These are phyloP conservation scores for Deilephila elpenor DNA, from an alignment of 2,888 invertebrate genomes.

Conservation along the genomic window DNA sequence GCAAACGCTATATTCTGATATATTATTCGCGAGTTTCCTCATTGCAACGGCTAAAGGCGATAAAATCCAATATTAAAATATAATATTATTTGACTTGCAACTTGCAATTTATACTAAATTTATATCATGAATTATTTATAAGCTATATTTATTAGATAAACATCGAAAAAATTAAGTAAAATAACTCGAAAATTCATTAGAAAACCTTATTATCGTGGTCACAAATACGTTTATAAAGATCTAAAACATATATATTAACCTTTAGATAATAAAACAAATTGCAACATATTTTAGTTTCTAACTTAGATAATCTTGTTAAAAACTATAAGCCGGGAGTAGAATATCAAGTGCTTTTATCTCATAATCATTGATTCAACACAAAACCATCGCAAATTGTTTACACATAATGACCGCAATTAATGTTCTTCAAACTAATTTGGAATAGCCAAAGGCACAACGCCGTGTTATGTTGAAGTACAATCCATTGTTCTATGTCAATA, in stretches of 20 bases:
- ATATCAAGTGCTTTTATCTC: too few species aligned
- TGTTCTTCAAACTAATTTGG: background rate
- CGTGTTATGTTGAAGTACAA: conserved; percentile 1
- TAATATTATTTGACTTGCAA: background rate
- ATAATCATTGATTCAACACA: too few species aligned
- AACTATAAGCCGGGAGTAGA: too few species aligned
- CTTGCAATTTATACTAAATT: background rate
- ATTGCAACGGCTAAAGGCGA: background rate
- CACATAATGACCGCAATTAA: background rate
- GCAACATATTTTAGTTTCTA: too few species aligned
- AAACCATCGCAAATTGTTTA: too few species aligned
- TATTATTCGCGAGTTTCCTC: background rate
- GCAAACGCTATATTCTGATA: background rate
- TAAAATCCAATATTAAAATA: background rate
- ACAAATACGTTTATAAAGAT: too few species aligned
- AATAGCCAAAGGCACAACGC: background rate
- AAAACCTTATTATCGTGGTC: too few species aligned
- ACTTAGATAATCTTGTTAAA: too few species aligned
- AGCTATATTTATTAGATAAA: background rate
- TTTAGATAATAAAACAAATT: too few species aligned
- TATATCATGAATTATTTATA: background rate
- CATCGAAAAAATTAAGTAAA: too few species aligned
- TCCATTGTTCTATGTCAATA: conserved; percentile 22
- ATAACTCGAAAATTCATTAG: too few species aligned
- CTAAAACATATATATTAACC: too few species aligned